phyloP scores from a whole-genome alignment of 2,797 vertebrate genomes.

The Mormyrus proboscirostris region DNA sequence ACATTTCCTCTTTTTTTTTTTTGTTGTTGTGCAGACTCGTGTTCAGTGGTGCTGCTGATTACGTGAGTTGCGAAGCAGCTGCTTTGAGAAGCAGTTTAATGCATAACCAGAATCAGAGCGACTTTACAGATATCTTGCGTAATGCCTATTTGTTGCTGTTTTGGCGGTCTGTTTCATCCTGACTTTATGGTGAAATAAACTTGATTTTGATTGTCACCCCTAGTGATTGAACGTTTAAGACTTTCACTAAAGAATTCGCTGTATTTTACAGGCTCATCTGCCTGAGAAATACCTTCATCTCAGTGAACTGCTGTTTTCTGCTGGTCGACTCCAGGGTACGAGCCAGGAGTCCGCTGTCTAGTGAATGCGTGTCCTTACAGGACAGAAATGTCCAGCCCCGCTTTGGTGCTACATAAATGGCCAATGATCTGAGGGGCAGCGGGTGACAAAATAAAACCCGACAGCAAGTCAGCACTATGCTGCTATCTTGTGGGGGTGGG shows the following conservation, averaged over 20 bases:
- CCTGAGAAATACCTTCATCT: background rate
- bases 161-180: background rate
- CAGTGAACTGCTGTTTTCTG: background rate
- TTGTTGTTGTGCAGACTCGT: background rate
- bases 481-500: background rate
- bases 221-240: background rate
- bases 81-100: background rate
- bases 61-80: background rate
- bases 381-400: background rate
- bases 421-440: background rate
- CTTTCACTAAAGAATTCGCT: background rate
- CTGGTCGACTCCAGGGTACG: background rate
- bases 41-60: background rate
- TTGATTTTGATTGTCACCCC: background rate
- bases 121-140: background rate
- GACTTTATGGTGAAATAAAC: background rate
- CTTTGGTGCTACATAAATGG: background rate
- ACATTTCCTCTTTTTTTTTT: background rate
- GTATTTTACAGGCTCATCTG: background rate
- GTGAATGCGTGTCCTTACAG: background rate
- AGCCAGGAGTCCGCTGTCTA: background rate
- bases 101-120: background rate
- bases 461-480: background rate
- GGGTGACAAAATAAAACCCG: background rate
- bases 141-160: background rate